phyloP scores from a whole-genome alignment of 2,888 invertebrate genomes.

The Conomelus anceps region DNA sequence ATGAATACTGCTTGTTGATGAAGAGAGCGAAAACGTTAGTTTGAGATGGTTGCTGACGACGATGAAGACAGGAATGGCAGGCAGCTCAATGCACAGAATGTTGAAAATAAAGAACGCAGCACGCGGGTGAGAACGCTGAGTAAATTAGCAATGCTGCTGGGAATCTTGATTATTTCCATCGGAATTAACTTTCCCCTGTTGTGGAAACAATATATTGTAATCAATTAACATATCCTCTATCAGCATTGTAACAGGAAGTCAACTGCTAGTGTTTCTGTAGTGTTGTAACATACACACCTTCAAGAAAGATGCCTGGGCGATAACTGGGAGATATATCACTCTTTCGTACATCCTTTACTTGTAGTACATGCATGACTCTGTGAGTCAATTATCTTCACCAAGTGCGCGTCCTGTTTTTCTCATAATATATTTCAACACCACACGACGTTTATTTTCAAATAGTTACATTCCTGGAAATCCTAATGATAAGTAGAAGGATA shows the following conservation, averaged over 20 bases:
- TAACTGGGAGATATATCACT: not conserved
- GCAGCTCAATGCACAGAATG: not conserved
- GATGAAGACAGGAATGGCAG: not conserved
- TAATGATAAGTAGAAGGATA: not conserved
- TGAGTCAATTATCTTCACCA: not conserved
- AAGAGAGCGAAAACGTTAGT: not conserved
- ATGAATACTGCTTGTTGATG: not conserved
- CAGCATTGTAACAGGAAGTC: not conserved
- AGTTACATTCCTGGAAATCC: not conserved
- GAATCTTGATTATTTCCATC: not conserved
- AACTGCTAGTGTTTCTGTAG: too few relatives aligned
- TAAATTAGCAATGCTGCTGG: not conserved
- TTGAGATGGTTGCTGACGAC: not conserved
- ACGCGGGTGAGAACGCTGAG: not conserved
- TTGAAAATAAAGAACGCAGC: not conserved
- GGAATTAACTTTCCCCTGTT: not conserved
- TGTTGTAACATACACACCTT: not conserved
- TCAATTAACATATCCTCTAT: not conserved
- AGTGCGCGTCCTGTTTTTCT: not conserved
- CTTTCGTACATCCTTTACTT: not conserved
- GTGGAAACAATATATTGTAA: constrained; percentile 4
- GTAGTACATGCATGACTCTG: not conserved
- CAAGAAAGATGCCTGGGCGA: not conserved
- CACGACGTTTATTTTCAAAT: not conserved
- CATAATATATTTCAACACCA: not conserved